phyloP scores from a whole-genome alignment of 53 echinoderm and acorn worm genomes.

The Pentamera pediparva region DNA sequence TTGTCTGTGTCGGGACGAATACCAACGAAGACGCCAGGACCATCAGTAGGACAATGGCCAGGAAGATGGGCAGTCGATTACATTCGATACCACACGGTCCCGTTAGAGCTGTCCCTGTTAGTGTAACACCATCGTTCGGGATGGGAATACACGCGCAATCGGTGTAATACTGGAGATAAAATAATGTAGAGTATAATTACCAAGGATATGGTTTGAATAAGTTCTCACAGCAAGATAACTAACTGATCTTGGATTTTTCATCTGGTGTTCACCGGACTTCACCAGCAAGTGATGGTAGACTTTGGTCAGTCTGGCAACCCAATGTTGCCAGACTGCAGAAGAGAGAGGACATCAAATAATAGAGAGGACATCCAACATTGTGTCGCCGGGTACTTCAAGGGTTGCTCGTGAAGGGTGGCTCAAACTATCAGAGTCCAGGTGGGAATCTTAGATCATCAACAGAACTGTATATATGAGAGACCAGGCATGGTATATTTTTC shows the following conservation, averaged over 20 bases:
- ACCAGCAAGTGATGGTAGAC: no score
- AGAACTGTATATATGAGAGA: no score
- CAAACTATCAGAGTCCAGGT: no score
- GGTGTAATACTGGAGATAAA: neutral
- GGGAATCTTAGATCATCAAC: no score
- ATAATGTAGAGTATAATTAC: neutral
- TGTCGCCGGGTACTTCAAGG: no score
- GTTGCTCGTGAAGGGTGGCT: no score
- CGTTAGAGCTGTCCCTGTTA: neutral
- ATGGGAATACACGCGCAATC: neutral
- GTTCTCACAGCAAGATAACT: neutral
- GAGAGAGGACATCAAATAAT: no score
- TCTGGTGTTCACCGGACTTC: no score
- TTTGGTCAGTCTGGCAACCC: no score
- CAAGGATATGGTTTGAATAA: neutral
- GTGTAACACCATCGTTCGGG: neutral
- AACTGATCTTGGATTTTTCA: neutral
- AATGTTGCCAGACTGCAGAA: no score
- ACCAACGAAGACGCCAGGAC: slow-evolving; percentile 1
- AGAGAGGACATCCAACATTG: no score
- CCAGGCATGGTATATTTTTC: no score
- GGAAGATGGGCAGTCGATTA: neutral
- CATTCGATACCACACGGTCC: neutral
- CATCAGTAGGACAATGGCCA: neutral
- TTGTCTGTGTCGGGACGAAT: slow-evolving; percentile 29